Evolutionary conservation across 2,797 vertebrate species (phyloP), one percentile per base, ranked within the genome.

Genomic region (Acridotheres tristis): DNA sequence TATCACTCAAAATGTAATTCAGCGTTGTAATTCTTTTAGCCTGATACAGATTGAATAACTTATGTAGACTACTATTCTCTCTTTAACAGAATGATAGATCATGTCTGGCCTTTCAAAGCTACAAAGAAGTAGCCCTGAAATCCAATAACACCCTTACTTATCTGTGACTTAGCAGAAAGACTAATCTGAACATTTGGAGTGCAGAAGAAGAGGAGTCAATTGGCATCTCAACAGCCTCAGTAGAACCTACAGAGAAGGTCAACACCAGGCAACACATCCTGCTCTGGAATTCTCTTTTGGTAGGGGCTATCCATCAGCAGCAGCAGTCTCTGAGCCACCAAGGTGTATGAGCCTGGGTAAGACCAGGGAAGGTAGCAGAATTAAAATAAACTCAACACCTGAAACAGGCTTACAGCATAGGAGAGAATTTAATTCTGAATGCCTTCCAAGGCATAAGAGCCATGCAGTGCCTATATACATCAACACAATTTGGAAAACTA

Each of bases 1-100:
- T 94, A 94, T 93, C 94, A 86, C 62, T 57, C 47, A 91, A 84
- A 95, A 95, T 69, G 53, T 94, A 96, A 94, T 91, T 94, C 89
- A 92, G 50, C 2, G 0, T 66, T 96, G 91, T 71, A 96, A 94
- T 96, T 90, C 78, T 77, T 91, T 87, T 58, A 85, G 54, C 84
- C 78, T 94, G 80, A 88, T 72, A 54, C 78, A 96, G 86, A 86
- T 38, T 82, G 62, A 96, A 89, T 47, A 91, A 68, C 73, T 96
- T 90, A 79, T 76, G 69, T 42, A 68, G 93, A 73, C 71, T 68
- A 58, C 92, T 78, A 6, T 66, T 82, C 50, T 89, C 58, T 80
- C 76, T 90, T 85, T 74, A 81, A 85, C 55, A 89, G 61, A 45
- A 82, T 55, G 62, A 89, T 80, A 93, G 90, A 73, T 90, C 77